Percentiles rank a stretch among this genome's conserved stretches.
Conservation (phyloP, 1,140 invertebrate genomes). For the Bombus waltoni region DNA sequence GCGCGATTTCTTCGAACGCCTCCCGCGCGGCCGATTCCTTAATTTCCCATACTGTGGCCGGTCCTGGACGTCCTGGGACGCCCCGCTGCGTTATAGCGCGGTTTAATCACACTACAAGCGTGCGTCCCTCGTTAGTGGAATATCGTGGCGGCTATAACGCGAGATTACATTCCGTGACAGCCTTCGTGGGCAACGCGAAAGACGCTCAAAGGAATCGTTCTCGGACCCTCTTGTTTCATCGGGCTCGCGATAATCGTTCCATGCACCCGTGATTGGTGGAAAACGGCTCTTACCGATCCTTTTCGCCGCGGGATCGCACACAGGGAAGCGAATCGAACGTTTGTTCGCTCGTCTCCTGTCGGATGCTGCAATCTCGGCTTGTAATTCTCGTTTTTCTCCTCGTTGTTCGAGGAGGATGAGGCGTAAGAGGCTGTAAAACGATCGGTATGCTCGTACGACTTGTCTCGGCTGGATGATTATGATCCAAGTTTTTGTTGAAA, state of each 20-base stretch:
- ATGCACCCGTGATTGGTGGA: slow-evolving; percentile 24
- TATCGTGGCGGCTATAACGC: slow-evolving; percentile 71
- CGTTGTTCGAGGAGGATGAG: neutral
- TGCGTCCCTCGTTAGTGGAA: slow-evolving; percentile 75
- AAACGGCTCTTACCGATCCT: slow-evolving; percentile 18
- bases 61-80: slow-evolving; percentile 51
- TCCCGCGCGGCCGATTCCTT: slow-evolving; percentile 55
- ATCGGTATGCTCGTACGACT: neutral
- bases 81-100: slow-evolving; percentile 65
- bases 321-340: slow-evolving; percentile 6
- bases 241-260: slow-evolving; percentile 48
- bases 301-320: slow-evolving; percentile 16
- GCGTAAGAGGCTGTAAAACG: slow-evolving; percentile 8
- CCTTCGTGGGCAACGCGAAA: slow-evolving; percentile 16
- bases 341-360: neutral
- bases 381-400: neutral
- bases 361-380: neutral
- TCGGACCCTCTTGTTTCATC: slow-evolving; percentile 4
- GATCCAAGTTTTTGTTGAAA: too few relatives aligned
- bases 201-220: slow-evolving; percentile 18
- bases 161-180: slow-evolving; percentile 68
- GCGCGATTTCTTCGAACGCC: slow-evolving; percentile 17
- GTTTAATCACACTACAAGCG: slow-evolving; percentile 76
- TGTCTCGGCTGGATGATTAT: neutral
- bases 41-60: slow-evolving; percentile 59